Evolutionary conservation across 2,113 vertebrate species (phyloP).

Genomic region (Arothron firmamentum): DNA sequence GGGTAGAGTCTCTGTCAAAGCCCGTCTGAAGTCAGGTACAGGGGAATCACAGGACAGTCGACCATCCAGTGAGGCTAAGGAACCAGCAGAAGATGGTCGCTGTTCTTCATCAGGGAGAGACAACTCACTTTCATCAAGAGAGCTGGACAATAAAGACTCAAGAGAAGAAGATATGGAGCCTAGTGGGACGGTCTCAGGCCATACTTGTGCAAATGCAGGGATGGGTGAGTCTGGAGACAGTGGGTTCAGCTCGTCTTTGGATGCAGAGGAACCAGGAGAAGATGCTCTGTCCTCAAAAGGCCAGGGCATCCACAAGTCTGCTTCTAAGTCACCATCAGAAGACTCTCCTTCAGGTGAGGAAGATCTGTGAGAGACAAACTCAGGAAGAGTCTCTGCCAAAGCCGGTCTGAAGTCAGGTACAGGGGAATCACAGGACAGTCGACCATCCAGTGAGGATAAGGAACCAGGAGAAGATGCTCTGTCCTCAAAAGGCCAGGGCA

Average conservation of each 20-base stretch:
- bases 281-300: conserved; percentile 31
- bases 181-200: background rate
- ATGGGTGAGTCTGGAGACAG: conserved; percentile 45
- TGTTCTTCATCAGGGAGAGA: conserved; percentile 2
- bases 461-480: conserved; percentile 34
- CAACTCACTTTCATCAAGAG: background rate
- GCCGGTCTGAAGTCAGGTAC: conserved; percentile 29
- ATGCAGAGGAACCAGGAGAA: conserved; percentile 12
- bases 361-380: conserved; percentile 7
- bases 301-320: conserved; percentile 13
- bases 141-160: conserved; percentile 33
- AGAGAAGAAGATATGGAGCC: conserved; percentile 33
- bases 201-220: conserved; percentile 24
- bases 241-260: conserved; percentile 2
- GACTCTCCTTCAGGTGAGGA: conserved; percentile 29
- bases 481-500: conserved; percentile 15
- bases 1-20: background rate
- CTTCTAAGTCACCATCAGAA: conserved; percentile 22
- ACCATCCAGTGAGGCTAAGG: background rate
- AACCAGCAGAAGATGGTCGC: conserved; percentile 38
- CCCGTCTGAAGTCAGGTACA: conserved; percentile 26
- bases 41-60: conserved; percentile 45
- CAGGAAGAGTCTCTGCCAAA: conserved; percentile 10
- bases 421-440: conserved; percentile 53
- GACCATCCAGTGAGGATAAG: conserved; percentile 14